Evolutionary conservation across 2,888 invertebrate genomes (phyloP), one percentile per base, ranked within the genome.

Genomic region (Drosophila atripex): DNA sequence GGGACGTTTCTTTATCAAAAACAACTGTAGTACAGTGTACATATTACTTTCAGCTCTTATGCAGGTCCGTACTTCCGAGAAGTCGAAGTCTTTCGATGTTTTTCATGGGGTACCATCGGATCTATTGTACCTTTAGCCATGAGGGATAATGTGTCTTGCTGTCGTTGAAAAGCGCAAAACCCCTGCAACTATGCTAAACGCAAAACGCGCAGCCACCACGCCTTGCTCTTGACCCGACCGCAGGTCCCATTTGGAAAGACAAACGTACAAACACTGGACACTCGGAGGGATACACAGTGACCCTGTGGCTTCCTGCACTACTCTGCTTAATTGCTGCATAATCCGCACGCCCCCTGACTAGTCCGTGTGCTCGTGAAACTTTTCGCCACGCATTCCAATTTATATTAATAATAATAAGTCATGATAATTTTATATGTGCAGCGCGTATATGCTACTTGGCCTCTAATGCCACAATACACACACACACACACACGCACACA

Each of bases 351-450:
- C 18, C 18, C 18, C 18, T 18, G 18, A 18, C 18, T 18, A 18
- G 18, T 18, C 2, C 18, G 18, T 18, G 18, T 18, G 8, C 7
- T 32, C 18, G 54, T 45, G 45, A 18, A 59, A 41, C 23, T 58
- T 63, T 51, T 30, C 16, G 60, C 45, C 32, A 47, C 47, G 53
- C 47, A 65, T 65, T 63, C 45, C 50, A 51, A 61, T 63, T 66
- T 71, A 49, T 71, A 73, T 76, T 65, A 61, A 76, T 75, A 57
- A 65, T 73, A 73, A 78, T 77, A 74, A 65, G 74, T 64, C 68
- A 57, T 52, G 58, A 55, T 70, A 79, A 66, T 69, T 66, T 75
- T 49, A 55, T 59, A 75, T 78, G 77, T 78, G 74, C 86, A 70
- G 53, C 68, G 78, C 78, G 76, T 85, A 57, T 71, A 50, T 21